Conservation (phyloP, 2,888 invertebrate genomes). For the Drosophila gaucha region DNA sequence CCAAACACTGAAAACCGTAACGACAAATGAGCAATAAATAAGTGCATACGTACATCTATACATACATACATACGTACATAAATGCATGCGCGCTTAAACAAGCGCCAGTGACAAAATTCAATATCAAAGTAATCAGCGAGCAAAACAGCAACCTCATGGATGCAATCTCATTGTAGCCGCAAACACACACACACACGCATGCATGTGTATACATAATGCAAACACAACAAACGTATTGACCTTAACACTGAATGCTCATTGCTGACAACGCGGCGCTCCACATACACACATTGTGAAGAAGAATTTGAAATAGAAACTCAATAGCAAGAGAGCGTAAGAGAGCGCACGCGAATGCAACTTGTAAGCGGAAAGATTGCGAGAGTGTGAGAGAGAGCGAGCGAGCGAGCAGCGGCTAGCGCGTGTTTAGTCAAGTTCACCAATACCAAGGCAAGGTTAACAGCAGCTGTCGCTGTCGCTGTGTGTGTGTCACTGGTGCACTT, state of each 20-base stretch:
- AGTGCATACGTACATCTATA: too few species aligned
- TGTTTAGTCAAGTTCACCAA: slow-evolving; percentile 79
- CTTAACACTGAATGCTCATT: slow-evolving; percentile 81
- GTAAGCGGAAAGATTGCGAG: slow-evolving; percentile 28
- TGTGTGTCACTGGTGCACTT: slow-evolving; percentile 44
- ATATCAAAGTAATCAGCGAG: slow-evolving; percentile 68
- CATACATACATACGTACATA: background rate
- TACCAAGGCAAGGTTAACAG: slow-evolving; percentile 61
- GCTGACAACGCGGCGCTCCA: slow-evolving; percentile 34
- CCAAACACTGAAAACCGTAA: slow-evolving; percentile 33
- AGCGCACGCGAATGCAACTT: slow-evolving; percentile 15
- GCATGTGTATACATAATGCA: slow-evolving; percentile 34
- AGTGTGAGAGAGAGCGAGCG: slow-evolving; percentile 13
- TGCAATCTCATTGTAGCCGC: slow-evolving; percentile 31
- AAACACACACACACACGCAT: background rate
- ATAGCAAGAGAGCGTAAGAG: slow-evolving; percentile 14
- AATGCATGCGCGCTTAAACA: slow-evolving; percentile 25
- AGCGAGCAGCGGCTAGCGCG: slow-evolving; percentile 39
- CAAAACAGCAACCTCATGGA: slow-evolving; percentile 57
- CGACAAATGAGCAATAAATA: slow-evolving; percentile 43
- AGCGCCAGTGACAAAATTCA: slow-evolving; percentile 57
- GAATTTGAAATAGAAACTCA: slow-evolving; percentile 50
- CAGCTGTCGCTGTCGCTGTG: slow-evolving; percentile 21
- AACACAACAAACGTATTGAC: slow-evolving; percentile 71
- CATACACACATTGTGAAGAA: slow-evolving; percentile 38